Evolutionary conservation across 1,140 invertebrate genomes (phyloP), one percentile per base, ranked within the genome.

Genomic region (Drosophila watanabei): DNA sequence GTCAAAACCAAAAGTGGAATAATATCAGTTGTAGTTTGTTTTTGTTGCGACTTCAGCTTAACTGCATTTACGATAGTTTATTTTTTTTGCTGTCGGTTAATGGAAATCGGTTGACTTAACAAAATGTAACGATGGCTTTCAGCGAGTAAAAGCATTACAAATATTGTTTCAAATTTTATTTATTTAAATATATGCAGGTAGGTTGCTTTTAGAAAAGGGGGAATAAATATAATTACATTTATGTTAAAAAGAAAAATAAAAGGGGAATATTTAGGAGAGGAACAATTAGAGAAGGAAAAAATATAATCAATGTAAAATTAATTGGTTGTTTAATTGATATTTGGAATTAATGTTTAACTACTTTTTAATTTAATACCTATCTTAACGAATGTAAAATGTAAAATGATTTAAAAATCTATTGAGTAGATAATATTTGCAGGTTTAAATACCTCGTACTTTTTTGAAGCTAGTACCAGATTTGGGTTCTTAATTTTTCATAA

Each of bases 1-100:
- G 52, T 87, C 62, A 54, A 63, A 70, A 64, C 76, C 84, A 64
- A 68, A 82, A 79, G 75, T 56, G 64, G 41, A 70, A 48, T 77
- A 85, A 64, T 61, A 64, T 37, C 77, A 80, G 69, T 69, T 83
- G 58, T 51, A 32, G 37, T 73, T 79, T 35, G 57, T 75, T 69
- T 51, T 49, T 63, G 24, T 52, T 48, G 39, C 14, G n/a, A 68
- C 28, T 56, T 3, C 48, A 37, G 57, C 14, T 63, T 49, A 58
- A 24, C 28, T 43, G 32, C 45, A 75, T 43, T 45, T 45, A 30
- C 43, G 20, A 48, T 48, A 45, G 52, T 56, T 56, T 63, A 28
- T 20, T 28, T 41, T 62, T 64, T 66, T 51, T 51, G 54, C 35
- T 28, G 41, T 45, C 24, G 59, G 30, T 41, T 65, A 43, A 52